Conservation (phyloP, 2,888 invertebrate species). For the Drosophila recens region DNA sequence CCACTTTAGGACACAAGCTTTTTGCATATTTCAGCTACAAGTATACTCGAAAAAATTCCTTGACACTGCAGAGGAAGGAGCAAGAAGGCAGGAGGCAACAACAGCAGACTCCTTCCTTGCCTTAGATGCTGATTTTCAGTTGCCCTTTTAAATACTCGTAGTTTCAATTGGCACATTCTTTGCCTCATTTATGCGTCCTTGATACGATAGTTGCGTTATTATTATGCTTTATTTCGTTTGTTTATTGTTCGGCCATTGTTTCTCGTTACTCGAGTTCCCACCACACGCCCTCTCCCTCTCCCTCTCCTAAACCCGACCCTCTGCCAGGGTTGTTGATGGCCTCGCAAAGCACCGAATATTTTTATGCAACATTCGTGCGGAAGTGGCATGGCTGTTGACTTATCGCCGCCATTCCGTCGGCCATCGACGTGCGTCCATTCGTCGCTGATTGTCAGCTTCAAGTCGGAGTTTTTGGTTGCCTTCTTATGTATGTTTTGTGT, state of each 20-base stretch:
- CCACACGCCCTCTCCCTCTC: background rate
- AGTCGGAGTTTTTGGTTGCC: constrained; percentile 2
- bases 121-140: constrained; percentile 38
- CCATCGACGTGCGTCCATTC: constrained; percentile 55
- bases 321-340: constrained; percentile 12
- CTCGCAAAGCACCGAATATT: constrained; percentile 38
- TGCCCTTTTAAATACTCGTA: constrained; percentile 61
- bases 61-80: constrained; percentile 14
- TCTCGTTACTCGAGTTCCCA: background rate
- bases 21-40: constrained; percentile 51
- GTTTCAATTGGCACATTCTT: constrained; percentile 63
- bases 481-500: constrained; percentile 40
- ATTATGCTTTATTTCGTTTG: constrained; percentile 28
- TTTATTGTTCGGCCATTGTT: constrained; percentile 3
- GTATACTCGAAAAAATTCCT: constrained; percentile 48
- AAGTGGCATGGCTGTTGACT: constrained; percentile 75
- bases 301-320: background rate
- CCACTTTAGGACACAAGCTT: constrained; percentile 48
- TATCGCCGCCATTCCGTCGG: constrained; percentile 75
- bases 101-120: background rate
- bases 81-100: background rate
- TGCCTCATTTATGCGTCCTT: constrained; percentile 40
- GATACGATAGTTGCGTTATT: constrained; percentile 46
- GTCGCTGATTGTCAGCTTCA: constrained; percentile 51
- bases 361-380: constrained; percentile 70